These are phyloP conservation scores for Lutra lutra DNA, from an alignment of 2,797 vertebrate genomes.

Conservation along the genomic window DNA sequence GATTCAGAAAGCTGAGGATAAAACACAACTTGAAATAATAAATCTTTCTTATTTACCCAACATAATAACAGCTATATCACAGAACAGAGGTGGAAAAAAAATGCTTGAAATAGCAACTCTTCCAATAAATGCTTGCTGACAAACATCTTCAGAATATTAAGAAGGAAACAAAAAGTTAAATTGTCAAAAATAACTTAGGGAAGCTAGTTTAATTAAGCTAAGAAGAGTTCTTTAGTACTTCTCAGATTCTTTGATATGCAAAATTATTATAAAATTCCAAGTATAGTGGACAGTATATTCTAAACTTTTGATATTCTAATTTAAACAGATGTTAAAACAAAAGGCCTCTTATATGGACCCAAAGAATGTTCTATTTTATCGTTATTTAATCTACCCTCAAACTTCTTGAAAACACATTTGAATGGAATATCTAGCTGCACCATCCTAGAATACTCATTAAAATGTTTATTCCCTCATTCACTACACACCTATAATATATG, in stretches of 20 bases:
- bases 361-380: not conserved
- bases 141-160: not conserved
- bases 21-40: not conserved
- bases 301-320: not conserved
- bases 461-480: not conserved
- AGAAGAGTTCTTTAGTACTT: not conserved
- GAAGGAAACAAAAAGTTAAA: not conserved
- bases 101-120: not conserved
- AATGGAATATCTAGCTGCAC: not conserved
- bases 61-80: not conserved
- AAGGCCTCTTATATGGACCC: not conserved
- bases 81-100: not conserved
- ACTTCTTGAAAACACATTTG: not conserved
- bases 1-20: not conserved
- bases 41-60: not conserved
- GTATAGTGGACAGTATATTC: not conserved
- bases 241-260: not conserved
- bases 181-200: not conserved
- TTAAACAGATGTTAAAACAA: not conserved
- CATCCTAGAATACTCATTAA: not conserved
- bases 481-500: not conserved
- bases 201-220: constrained; percentile 16
- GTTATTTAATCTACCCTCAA: not conserved
- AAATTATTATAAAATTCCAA: not conserved
- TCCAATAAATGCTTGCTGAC: not conserved